Conservation (phyloP, 2,888 invertebrate species). For the Xestia xanthographa region DNA sequence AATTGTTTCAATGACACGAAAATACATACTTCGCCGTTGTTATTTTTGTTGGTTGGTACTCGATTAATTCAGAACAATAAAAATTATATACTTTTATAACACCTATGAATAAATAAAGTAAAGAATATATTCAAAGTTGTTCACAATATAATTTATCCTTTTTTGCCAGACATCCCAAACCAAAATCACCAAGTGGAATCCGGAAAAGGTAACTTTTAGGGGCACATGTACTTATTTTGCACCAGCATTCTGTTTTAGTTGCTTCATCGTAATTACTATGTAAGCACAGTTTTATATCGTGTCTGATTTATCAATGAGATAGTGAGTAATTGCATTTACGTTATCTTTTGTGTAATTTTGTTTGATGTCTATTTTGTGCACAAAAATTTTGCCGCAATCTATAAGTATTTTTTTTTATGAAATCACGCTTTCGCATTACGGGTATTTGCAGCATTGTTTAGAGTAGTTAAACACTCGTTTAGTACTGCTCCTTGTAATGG, state of each 20-base stretch:
- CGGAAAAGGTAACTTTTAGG: slow-evolving; percentile 58
- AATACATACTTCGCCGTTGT: neutral
- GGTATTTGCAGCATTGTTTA: slow-evolving; percentile 11
- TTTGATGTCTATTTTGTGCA: slow-evolving; percentile 39
- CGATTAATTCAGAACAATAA: neutral
- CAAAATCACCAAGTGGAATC: slow-evolving; percentile 75
- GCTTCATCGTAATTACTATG: slow-evolving; percentile 19
- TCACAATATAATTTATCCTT: slow-evolving; percentile 18
- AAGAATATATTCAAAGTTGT: neutral
- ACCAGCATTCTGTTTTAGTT: slow-evolving; percentile 30
- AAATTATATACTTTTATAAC: neutral
- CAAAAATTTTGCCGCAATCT: slow-evolving; percentile 14
- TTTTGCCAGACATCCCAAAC: slow-evolving; percentile 73
- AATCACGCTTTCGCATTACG: slow-evolving; percentile 8
- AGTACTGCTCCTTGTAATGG: slow-evolving; percentile 22
- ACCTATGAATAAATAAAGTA: neutral
- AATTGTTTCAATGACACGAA: neutral
- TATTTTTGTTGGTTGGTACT: neutral
- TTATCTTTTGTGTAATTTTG: slow-evolving; percentile 42
- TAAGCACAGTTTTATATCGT: slow-evolving; percentile 40
- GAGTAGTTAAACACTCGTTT: neutral
- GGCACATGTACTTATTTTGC: slow-evolving; percentile 10
- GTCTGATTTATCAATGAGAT: slow-evolving; percentile 40
- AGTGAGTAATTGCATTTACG: slow-evolving; percentile 54
- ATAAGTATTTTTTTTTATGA: slow-evolving; percentile 3